Conservation (phyloP, 2,113 vertebrate species). For the Ceyx melanurus region DNA sequence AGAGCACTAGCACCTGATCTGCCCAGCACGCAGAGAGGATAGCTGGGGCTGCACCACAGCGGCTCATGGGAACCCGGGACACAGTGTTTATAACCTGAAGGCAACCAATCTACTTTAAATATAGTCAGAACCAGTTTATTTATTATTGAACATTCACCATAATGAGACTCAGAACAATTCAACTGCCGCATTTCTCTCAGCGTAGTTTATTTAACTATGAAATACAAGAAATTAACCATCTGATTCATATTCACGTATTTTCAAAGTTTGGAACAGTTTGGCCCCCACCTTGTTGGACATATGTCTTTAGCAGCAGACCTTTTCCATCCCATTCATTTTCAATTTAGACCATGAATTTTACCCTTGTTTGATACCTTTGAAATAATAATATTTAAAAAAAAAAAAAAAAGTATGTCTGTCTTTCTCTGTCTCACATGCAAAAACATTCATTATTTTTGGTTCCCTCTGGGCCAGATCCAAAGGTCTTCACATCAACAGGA, state of each 20-base stretch:
- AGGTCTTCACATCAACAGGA: constrained; percentile 43
- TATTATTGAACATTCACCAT: not conserved
- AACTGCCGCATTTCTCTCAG: not conserved
- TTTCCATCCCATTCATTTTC: not conserved
- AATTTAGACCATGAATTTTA: not conserved
- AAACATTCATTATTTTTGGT: constrained; percentile 22
- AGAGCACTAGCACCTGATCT: not conserved
- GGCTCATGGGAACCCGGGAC: not conserved
- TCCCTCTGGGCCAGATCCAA: constrained; percentile 20
- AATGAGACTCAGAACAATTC: not conserved
- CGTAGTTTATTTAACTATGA: not conserved
- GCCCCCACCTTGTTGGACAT: not conserved
- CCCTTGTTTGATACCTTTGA: not conserved
- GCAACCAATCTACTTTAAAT: not conserved
- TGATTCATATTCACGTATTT: not conserved
- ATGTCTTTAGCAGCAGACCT: not conserved
- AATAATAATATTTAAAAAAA: not conserved
- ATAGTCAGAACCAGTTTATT: not conserved
- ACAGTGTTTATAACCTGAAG: not conserved
- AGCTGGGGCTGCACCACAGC: not conserved
- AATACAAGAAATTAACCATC: not conserved
- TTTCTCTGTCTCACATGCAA: not conserved
- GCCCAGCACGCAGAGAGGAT: not conserved
- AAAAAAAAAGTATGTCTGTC: not conserved
- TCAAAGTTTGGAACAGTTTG: not conserved